A percentile compares a stretch with the other conserved stretches of the same genome.
Evolutionary conservation across 2,888 invertebrate genomes (phyloP).

Genomic region (Nymphalis c-album): DNA sequence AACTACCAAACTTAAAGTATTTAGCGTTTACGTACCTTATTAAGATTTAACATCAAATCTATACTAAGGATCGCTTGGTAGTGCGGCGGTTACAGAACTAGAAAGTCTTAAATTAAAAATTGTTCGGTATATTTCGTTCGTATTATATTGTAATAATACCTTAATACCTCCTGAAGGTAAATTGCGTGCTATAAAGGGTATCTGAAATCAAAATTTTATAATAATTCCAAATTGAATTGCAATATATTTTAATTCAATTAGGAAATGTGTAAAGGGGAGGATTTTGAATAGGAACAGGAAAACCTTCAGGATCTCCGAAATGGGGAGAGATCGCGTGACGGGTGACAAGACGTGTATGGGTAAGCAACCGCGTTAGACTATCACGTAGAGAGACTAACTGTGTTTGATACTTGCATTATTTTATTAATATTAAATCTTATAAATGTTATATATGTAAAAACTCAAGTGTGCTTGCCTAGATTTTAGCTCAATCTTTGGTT

Average conservation of each 20-base stretch:
- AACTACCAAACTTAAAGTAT: too few relatives aligned
- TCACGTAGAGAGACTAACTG: slow-evolving; percentile 41
- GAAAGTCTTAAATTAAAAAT: not conserved
- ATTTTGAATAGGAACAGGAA: slow-evolving; percentile 37
- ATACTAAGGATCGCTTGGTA: not conserved
- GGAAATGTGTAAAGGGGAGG: slow-evolving; percentile 36
- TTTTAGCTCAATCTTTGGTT: too few relatives aligned
- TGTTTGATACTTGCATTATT: slow-evolving; percentile 54
- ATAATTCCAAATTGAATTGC: slow-evolving; percentile 24
- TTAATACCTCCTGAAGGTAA: not conserved
- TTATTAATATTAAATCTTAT: not conserved
- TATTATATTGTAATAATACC: not conserved
- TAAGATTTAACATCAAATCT: not conserved
- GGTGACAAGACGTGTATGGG: slow-evolving; percentile 74
- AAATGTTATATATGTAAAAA: too few relatives aligned
- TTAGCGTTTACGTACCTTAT: too few relatives aligned
- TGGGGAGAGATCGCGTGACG: slow-evolving; percentile 57
- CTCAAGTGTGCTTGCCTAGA: too few relatives aligned
- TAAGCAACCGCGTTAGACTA: slow-evolving; percentile 62
- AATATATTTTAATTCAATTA: slow-evolving; percentile 43
- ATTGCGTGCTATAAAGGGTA: not conserved
- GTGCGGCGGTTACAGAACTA: too few relatives aligned
- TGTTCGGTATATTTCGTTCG: not conserved
- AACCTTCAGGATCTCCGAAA: slow-evolving; percentile 34
- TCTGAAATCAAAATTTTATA: slow-evolving; percentile 18